Evolutionary conservation across 1,140 invertebrate genomes (phyloP).

Genomic region (Drosophila littoralis): DNA sequence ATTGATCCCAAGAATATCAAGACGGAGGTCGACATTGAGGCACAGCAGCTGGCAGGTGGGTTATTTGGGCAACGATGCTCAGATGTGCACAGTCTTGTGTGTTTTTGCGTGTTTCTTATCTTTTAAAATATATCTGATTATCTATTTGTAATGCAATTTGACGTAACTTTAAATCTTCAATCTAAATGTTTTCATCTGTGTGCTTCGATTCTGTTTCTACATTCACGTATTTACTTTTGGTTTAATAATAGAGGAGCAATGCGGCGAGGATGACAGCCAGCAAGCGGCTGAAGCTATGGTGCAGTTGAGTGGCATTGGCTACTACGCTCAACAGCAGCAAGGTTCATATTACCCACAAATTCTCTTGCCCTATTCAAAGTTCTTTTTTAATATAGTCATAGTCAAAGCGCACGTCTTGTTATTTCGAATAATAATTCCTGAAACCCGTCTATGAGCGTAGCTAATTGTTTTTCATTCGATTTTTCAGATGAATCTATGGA

Average conservation of each 20-base stretch:
- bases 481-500: slow-evolving; percentile 90
- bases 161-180: slow-evolving; percentile 18
- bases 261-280: slow-evolving; percentile 90
- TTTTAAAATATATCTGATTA: slow-evolving; percentile 1
- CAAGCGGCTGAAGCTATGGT: slow-evolving; percentile 94
- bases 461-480: slow-evolving; percentile 15
- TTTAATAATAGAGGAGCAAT: slow-evolving; percentile 85
- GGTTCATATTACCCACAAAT: slow-evolving; percentile 60
- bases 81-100: slow-evolving; percentile 3
- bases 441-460: background rate
- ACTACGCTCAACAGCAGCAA: slow-evolving; percentile 87
- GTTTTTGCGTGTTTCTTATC: background rate
- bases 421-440: background rate
- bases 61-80: background rate
- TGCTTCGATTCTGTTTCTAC: slow-evolving; percentile 59
- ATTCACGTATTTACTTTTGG: slow-evolving; percentile 38
- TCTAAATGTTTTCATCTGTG: slow-evolving; percentile 40
- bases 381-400: slow-evolving; percentile 10
- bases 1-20: slow-evolving; percentile 79
- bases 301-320: slow-evolving; percentile 90
- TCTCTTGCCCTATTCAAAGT: slow-evolving; percentile 22
- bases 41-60: slow-evolving; percentile 66
- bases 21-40: slow-evolving; percentile 72
- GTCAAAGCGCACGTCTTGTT: slow-evolving; percentile 14
- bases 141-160: slow-evolving; percentile 14